These are phyloP conservation scores for Eueides isabella DNA, from an alignment of 1,140 invertebrate species.

Conservation along the genomic window DNA sequence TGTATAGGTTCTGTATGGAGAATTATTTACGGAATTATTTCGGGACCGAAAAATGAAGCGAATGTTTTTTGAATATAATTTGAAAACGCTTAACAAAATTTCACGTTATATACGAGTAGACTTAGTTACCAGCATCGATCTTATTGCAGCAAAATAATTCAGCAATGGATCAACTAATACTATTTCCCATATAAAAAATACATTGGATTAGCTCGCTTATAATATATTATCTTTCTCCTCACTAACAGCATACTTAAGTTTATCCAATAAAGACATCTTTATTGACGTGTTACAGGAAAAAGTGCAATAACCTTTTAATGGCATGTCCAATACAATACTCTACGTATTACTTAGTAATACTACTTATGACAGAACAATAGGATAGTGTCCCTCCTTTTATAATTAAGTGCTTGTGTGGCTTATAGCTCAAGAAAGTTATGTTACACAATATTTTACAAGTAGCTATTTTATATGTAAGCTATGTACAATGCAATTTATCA, in stretches of 20 bases:
- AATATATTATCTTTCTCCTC: neutral
- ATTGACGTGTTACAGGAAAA: neutral
- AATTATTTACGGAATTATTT: no score
- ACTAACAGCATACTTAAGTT: neutral
- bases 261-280: constrained; percentile 4
- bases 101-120: no score
- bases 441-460: no score
- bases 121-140: no score
- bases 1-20: no score
- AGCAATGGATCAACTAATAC: no score
- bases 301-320: constrained; percentile 11
- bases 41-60: no score
- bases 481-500: no score
- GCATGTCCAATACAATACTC: neutral
- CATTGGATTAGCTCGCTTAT: neutral
- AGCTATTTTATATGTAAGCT: no score
- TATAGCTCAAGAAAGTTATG: neutral
- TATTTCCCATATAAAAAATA: neutral
- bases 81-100: no score
- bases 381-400: neutral
- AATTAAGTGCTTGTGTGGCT: neutral
- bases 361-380: neutral
- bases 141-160: no score
- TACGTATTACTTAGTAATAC: constrained; percentile 11
- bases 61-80: no score